Evolutionary conservation across 2,888 invertebrate genomes (phyloP).

Genomic region (Lordiphosa fenestrarum): DNA sequence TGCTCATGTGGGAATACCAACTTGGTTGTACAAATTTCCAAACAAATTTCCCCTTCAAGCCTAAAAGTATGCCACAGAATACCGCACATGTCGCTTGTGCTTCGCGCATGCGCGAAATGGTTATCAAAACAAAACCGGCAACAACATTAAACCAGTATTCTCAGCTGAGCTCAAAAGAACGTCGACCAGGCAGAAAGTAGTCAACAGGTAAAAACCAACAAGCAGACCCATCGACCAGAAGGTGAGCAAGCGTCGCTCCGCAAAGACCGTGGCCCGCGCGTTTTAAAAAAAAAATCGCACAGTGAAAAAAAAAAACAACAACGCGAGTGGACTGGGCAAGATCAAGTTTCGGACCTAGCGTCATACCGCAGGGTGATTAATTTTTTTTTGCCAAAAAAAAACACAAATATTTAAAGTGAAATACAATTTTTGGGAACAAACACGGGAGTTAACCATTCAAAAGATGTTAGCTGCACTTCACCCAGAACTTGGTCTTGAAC

Average conservation of each 20-base stretch:
- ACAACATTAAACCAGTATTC: slow-evolving; percentile 65
- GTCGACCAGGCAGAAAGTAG: slow-evolving; percentile 18
- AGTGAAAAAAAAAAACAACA: slow-evolving; percentile 35
- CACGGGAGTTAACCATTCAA: slow-evolving; percentile 9
- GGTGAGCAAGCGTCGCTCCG: slow-evolving; percentile 73
- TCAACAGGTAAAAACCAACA: slow-evolving; percentile 58
- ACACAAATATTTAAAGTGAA: slow-evolving; percentile 27
- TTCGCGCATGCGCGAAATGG: slow-evolving; percentile 65
- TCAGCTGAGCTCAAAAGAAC: slow-evolving; percentile 33
- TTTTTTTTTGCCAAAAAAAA: slow-evolving; percentile 29
- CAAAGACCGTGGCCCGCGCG: slow-evolving; percentile 64
- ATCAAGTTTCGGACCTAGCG: slow-evolving; percentile 76
- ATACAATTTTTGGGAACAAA: slow-evolving; percentile 15
- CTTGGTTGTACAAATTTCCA: too few species aligned
- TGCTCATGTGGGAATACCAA: too few species aligned
- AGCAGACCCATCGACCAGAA: slow-evolving; percentile 46
- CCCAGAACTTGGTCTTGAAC: slow-evolving; percentile 2
- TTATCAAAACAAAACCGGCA: slow-evolving; percentile 72
- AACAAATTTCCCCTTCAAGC: not conserved
- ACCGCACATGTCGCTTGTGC: slow-evolving; percentile 44
- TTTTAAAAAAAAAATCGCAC: slow-evolving; percentile 25
- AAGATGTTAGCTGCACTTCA: slow-evolving; percentile 5
- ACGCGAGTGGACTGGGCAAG: slow-evolving; percentile 48
- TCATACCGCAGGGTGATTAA: slow-evolving; percentile 44
- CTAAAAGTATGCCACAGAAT: slow-evolving; percentile 28